These are phyloP conservation scores for Pterois miles DNA, from an alignment of 2,797 vertebrate species.

Conservation along the genomic window DNA sequence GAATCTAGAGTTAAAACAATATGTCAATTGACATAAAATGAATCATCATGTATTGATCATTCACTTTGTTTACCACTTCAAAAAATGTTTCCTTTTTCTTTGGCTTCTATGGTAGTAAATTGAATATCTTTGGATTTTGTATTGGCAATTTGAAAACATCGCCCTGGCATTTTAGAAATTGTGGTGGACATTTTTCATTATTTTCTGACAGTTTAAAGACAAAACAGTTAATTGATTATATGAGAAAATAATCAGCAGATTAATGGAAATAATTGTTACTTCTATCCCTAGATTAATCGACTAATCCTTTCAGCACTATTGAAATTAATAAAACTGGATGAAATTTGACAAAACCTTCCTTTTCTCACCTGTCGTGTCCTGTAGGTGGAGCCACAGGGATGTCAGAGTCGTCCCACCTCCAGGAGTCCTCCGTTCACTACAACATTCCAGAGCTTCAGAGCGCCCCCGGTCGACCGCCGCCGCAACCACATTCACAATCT, in stretches of 20 bases:
- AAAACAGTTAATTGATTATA: not conserved
- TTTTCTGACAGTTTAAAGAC: not conserved
- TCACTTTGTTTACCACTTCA: not conserved
- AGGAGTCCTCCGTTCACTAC: slow-evolving; percentile 94
- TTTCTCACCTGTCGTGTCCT: not conserved
- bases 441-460: slow-evolving; percentile 98
- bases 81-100: not conserved
- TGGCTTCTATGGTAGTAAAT: not conserved
- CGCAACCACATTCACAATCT: slow-evolving; percentile 60
- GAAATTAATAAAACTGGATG: not conserved
- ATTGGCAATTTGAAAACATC: not conserved
- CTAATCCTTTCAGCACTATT: not conserved
- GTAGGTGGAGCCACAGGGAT: slow-evolving; percentile 82
- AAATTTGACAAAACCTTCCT: not conserved
- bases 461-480: slow-evolving; percentile 70
- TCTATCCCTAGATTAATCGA: not conserved
- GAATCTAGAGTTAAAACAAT: not conserved
- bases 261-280: not conserved
- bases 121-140: not conserved
- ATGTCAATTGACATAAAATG: not conserved
- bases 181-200: accelerated
- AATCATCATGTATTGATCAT: not conserved
- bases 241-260: not conserved
- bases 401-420: slow-evolving; percentile 90
- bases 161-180: not conserved